Base-by-base conservation (phyloP, 2,888 invertebrate genomes). In the Metacarcinus magister region DNA sequence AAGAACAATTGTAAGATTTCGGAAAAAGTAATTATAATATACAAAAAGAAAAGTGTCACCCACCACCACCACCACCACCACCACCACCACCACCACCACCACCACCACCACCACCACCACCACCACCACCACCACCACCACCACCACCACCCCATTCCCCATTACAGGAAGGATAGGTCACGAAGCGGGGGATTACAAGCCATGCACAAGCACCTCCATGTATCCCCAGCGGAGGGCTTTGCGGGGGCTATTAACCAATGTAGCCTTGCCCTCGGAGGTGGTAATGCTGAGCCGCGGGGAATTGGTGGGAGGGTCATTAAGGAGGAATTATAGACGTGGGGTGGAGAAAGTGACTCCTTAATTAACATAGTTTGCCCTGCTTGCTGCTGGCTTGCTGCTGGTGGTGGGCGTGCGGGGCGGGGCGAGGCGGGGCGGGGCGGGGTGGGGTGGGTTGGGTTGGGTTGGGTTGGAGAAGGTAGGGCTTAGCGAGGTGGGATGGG, bases 301-400 rank as follows among this genome's bases (percentile, higher is more conserved):
- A 82, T 82, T 32, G 82, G 82, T 32, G 32, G 82, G 32, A 82
- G 10, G 82, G 82, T 28, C 82, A 32, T 82, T 32, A 82, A 28
- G 82, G 28, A 32, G 82, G 28, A 82, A 82, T 82, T 82, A 82
- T 82, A 82, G 82, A 82, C 32, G 82, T 82, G 82, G 82, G 32
- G 32, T 82, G 82, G 82, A 28, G 82, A 82, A 82, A 32, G 82
- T 82, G 82, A 82, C 82, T 82, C 82, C 82, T 82, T 82, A 82
- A 82, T 82, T 82, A 82, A 82, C 82, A 82, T 82, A 82, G 82
- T 82, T 82, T 28, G 82, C 82, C 82, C 32, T 28, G 32, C 82
- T 28, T 82, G 28, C 82, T 82, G 16, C 32, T 32, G 1, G 67
- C 67, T 67, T 67, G 67, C n/a, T 67, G 19, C 67, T n/a, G 67